Conservation (phyloP, 2,888 invertebrate genomes). For the Dynastes hyllus region DNA sequence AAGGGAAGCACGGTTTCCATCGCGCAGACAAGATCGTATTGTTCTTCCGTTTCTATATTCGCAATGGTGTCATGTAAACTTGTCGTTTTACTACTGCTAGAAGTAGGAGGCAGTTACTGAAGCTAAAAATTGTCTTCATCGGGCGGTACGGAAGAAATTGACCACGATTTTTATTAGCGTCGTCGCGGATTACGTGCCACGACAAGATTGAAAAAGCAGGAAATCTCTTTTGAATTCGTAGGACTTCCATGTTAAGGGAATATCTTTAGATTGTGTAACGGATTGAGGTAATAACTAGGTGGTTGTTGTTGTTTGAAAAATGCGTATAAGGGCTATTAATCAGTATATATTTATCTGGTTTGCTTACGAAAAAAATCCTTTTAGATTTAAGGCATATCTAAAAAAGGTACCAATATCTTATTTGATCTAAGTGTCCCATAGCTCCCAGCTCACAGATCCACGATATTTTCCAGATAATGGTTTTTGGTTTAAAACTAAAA, state of each 20-base stretch:
- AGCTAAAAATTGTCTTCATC: background rate
- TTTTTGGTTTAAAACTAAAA: too few species aligned
- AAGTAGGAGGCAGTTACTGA: background rate
- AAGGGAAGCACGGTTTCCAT: background rate
- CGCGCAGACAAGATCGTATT: background rate
- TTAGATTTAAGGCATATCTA: too few species aligned
- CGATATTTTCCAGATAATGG: too few species aligned
- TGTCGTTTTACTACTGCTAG: background rate
- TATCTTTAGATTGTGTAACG: background rate
- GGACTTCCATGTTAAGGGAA: background rate
- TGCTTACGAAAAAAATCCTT: too few species aligned
- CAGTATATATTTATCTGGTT: too few species aligned
- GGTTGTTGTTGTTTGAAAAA: too few species aligned
- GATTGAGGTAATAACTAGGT: too few species aligned
- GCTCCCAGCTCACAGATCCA: too few species aligned
- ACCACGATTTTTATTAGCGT: constrained; percentile 31
- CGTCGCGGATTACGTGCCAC: constrained; percentile 8
- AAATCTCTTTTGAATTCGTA: background rate
- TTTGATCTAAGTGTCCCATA: too few species aligned
- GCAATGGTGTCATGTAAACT: background rate
- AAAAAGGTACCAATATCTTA: too few species aligned
- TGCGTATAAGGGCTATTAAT: too few species aligned
- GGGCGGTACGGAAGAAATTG: constrained; percentile 13
- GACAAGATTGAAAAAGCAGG: background rate
- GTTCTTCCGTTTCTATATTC: background rate